phyloP scores from a whole-genome alignment of 2,888 invertebrate species.

The Cacoxenus indagator region DNA sequence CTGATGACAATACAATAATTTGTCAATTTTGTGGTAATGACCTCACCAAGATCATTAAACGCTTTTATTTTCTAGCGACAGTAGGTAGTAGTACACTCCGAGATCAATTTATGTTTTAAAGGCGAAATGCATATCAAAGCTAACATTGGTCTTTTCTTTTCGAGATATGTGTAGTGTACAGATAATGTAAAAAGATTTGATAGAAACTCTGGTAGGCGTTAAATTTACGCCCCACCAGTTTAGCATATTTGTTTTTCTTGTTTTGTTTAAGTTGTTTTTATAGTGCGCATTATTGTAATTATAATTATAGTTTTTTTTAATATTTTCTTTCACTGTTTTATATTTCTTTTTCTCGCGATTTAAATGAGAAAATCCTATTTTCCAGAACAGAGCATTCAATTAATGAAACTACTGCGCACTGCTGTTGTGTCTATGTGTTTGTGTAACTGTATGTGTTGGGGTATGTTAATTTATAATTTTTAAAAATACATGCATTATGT shows the following conservation, averaged over 20 bases:
- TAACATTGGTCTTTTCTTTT: too few species aligned
- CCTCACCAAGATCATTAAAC: too few species aligned
- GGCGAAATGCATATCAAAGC: background rate
- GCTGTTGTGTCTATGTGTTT: background rate
- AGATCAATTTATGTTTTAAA: background rate
- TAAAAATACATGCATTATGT: background rate
- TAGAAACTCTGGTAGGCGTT: background rate
- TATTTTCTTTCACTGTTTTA: constrained; percentile 27
- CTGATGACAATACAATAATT: too few species aligned
- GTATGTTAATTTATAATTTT: background rate
- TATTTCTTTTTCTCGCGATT: background rate
- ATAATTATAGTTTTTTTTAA: constrained; percentile 30
- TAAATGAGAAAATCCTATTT: constrained; percentile 19
- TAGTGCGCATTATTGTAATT: constrained; percentile 36
- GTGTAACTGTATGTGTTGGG: background rate
- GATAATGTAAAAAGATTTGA: background rate
- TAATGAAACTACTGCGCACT: background rate
- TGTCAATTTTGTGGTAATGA: too few species aligned
- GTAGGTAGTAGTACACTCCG: too few species aligned
- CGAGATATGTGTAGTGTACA: background rate
- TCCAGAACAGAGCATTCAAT: background rate
- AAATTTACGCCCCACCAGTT: background rate
- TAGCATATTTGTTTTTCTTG: background rate
- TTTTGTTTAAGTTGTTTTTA: background rate
- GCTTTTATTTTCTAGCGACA: too few species aligned